Evolutionary conservation across 2,888 invertebrate genomes (phyloP).

Genomic region (Megalurothrips usitatus): DNA sequence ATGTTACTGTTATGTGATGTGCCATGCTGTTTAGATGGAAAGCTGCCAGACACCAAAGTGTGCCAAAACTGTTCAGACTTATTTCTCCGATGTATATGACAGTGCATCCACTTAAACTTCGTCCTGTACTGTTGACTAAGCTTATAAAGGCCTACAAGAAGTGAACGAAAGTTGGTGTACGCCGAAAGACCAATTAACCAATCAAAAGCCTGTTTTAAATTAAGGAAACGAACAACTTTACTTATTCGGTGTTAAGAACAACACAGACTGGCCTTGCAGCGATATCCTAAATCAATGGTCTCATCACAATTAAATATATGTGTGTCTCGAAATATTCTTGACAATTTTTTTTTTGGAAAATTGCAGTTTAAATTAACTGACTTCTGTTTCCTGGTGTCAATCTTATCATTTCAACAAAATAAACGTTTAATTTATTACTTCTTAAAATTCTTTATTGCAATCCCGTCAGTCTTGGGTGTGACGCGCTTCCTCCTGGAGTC

Average conservation of each 20-base stretch:
- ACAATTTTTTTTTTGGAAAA: not conserved
- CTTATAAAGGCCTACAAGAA: not conserved
- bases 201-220: not conserved
- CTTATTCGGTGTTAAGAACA: not conserved
- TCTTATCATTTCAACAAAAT: not conserved
- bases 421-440: constrained; percentile 17
- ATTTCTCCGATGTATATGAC: not conserved
- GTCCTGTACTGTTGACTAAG: constrained; percentile 1
- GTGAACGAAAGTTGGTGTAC: not conserved
- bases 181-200: constrained; percentile 1
- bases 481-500: too few species aligned
- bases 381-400: constrained; percentile 13
- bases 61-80: constrained; percentile 22
- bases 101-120: not conserved
- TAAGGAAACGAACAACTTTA: too few species aligned
- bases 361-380: not conserved
- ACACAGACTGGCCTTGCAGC: not conserved
- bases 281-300: not conserved
- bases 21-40: not conserved
- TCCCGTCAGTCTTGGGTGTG: too few species aligned
- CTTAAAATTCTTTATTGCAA: too few species aligned
- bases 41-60: not conserved
- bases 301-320: not conserved
- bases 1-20: not conserved
- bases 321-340: not conserved